Evolutionary conservation across 1,140 invertebrate species (phyloP), one percentile per base, ranked within the genome.

Genomic region (Harpegnathos saltator): DNA sequence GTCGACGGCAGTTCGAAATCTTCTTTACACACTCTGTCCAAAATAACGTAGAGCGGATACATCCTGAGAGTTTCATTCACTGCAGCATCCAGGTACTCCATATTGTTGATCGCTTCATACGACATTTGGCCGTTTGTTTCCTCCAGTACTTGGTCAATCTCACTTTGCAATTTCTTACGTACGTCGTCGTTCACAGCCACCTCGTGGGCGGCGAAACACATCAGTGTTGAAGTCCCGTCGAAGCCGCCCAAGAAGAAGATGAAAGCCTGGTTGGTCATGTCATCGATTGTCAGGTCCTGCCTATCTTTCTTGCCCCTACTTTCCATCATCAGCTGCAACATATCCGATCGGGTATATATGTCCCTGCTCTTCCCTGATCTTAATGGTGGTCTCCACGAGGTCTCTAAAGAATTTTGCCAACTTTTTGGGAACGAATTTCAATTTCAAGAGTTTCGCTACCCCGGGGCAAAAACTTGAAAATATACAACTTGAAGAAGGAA

Each of bases 21-120:
- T 89, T 95, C 94, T 1, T 91, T 91, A 75, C 95, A 96, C 0
- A 91, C 1, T 52, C 96, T 92, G 84, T 96, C 95, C 0, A 95
- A 90, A 0, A 89, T 75, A 0, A 94, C 82, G 0, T 92, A 94
- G 5, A 96, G 90, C 1, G 96, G 93, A 94, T 96, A 96, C 66
- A 94, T 94, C 50, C 96, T 91, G 12, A 97, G 82, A 0, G 95
- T 94, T 91, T 97, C 96, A 77, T 94, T 93, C 3, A 94, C 29
- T 4, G 95, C 92, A 89, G 92, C 95, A 22, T 95, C 94, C 72
- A 95, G 84, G 87, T 95, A 95, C 56, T 91, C 85, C 80, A 95
- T 87, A 26, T 93, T 89, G 15, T 93, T 91, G 15, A 94, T 22
- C 17, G 56, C 86, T 38, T 95, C 93, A 74, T 93, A 95, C 0